These are phyloP conservation scores for Linepithema humile DNA, from an alignment of 1,140 invertebrate genomes.

Conservation along the genomic window DNA sequence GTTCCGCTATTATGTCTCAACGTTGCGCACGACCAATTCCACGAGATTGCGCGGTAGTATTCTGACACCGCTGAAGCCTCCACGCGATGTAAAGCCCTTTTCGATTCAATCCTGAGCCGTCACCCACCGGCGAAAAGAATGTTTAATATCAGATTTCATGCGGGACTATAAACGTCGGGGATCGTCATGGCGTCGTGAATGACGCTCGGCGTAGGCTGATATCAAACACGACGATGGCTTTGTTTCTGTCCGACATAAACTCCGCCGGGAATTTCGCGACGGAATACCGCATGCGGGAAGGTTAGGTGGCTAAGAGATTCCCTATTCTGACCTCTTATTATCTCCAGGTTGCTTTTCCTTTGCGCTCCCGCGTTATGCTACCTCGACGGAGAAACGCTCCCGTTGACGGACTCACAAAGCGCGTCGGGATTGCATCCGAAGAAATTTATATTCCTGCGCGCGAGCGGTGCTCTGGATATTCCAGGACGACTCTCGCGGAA, in stretches of 20 bases:
- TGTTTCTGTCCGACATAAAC: conserved; percentile 80
- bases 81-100: conserved; percentile 70
- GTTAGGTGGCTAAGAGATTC: neutral
- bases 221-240: conserved; percentile 83
- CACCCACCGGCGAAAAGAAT: conserved; percentile 76
- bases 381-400: neutral
- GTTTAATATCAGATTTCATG: conserved; percentile 84
- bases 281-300: conserved; percentile 54
- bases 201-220: conserved; percentile 67
- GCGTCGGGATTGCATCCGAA: conserved; percentile 6
- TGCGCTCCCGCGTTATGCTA: neutral
- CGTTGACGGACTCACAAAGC: conserved; percentile 1
- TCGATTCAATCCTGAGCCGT: conserved; percentile 71
- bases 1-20: neutral
- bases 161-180: conserved; percentile 59
- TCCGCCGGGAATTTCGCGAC: conserved; percentile 78
- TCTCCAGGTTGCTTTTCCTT: conserved; percentile 21
- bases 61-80: conserved; percentile 32
- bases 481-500: conserved; percentile 45
- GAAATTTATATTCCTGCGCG: conserved; percentile 50
- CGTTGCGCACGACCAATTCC: neutral
- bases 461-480: conserved; percentile 51
- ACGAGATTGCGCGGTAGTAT: neutral
- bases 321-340: conserved; percentile 26
- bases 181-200: conserved; percentile 15